phyloP scores from a whole-genome alignment of 1,140 invertebrate species.

The Schlechtendalia chinensis region DNA sequence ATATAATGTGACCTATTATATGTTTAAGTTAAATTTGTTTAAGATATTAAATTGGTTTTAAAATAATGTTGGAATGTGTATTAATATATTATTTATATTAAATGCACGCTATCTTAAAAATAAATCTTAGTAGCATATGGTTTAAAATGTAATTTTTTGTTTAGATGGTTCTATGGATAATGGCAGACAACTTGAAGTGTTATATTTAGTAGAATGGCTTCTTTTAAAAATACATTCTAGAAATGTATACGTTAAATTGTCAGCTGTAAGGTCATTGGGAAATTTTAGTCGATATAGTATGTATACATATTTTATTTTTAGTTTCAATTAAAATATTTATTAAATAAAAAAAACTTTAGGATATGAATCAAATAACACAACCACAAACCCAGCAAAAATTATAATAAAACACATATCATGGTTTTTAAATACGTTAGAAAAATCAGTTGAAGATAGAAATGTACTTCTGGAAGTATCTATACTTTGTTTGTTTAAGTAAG shows the following conservation, averaged over 20 bases:
- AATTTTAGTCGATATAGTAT: conserved; percentile 39
- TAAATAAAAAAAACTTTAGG: background rate
- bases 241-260: conserved; percentile 29
- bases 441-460: conserved; percentile 5
- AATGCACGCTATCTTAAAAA: too few species aligned
- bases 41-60: too few species aligned
- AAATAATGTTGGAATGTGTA: too few species aligned
- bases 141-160: background rate
- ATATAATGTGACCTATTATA: too few species aligned
- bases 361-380: conserved; percentile 13
- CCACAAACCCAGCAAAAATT: background rate
- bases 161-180: conserved; percentile 9
- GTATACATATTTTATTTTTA: background rate
- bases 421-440: conserved; percentile 25
- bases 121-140: too few species aligned
- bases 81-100: too few species aligned
- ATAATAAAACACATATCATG: conserved; percentile 14
- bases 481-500: conserved; percentile 37
- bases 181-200: background rate
- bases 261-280: conserved; percentile 14
- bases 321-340: background rate
- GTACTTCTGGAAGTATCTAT: conserved; percentile 25
- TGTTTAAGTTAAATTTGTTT: too few species aligned
- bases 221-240: conserved; percentile 30
- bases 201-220: conserved; percentile 45